Base-by-base conservation (phyloP, 2,113 vertebrate species). In the Malaclemys terrapin region DNA sequence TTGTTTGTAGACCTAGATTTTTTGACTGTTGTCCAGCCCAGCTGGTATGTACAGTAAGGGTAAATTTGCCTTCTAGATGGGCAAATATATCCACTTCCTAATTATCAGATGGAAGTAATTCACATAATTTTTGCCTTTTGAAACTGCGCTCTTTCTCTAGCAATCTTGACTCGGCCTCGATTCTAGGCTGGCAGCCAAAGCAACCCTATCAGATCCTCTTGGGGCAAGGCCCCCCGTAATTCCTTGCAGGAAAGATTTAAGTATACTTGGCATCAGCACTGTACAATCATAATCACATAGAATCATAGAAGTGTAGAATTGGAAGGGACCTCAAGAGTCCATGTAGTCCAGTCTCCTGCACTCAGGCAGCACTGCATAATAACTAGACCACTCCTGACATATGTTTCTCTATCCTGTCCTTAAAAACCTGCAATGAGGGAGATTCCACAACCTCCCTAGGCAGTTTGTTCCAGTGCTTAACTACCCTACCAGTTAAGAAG, bases 61-160 rank as follows among this genome's bases (percentile, higher is more conserved):
- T 4, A 52, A 10, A 53, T 45, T 45, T 45, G 25, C 24, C 22
- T 2, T 20, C 82, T n/a, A 31, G 59, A 82, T 62, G 35, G 45
- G n/a, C 38, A 69, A 38, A 8, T 6, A 0, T 0, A 0, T 42
- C 76, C n/a, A 1, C 69, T 88, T 42, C 47, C 4, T 54, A 54
- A 29, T 29, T 10, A 45, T 5, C 75, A 27, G 13, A 14, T 47
- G 13, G 10, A 78, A 47, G 31, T 53, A 6, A n/a, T 22, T 54
- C 81, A 6, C 53, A 14, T 29, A 10, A 82, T 69, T 14, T 83
- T 4, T 29, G 38, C 65, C 50, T 88, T 76, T 80, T 42, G 3
- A 54, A 87, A 22, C 24, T 82, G 35, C 10, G 3, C n/a, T 69
- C 86, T 76, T 35, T 85, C 49, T 87, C 82, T 83, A 79, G 53